A percentile compares a stretch with the other conserved stretches of the same genome.
phyloP scores from a whole-genome alignment of 2,888 invertebrate species.

The Xestia ashworthii region DNA sequence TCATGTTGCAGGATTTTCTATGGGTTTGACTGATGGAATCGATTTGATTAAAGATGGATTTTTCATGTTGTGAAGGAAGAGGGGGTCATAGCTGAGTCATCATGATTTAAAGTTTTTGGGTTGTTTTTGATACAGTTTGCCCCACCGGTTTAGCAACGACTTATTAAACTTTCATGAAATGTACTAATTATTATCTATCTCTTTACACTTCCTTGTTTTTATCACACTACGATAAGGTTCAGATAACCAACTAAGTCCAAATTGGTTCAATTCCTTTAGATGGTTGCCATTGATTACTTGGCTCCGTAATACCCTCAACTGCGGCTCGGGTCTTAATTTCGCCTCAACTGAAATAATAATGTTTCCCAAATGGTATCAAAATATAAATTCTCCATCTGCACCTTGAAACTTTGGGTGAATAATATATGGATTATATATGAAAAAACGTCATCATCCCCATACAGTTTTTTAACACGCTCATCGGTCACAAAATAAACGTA shows the following conservation, averaged over 20 bases:
- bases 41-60: constrained; percentile 5
- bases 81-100: not conserved
- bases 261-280: too few relatives aligned
- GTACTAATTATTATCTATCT: not conserved
- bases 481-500: not conserved
- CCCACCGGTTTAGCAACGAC: not conserved
- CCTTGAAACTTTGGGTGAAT: not conserved
- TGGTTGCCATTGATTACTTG: too few relatives aligned
- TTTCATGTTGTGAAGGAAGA: not conserved
- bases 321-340: too few relatives aligned
- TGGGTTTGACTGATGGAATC: constrained; percentile 26
- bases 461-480: not conserved
- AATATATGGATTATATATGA: too few relatives aligned
- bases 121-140: not conserved
- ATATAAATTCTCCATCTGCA: too few relatives aligned
- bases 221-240: too few relatives aligned
- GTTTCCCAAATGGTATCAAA: too few relatives aligned
- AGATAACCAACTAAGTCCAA: too few relatives aligned
- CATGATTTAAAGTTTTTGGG: not conserved
- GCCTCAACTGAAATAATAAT: too few relatives aligned
- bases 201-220: too few relatives aligned
- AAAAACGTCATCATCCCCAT: not conserved
- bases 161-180: not conserved
- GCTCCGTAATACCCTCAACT: too few relatives aligned
- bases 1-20: not conserved